Conservation (phyloP, 2,113 vertebrate genomes). For the Tympanuchus pallidicinctus region DNA sequence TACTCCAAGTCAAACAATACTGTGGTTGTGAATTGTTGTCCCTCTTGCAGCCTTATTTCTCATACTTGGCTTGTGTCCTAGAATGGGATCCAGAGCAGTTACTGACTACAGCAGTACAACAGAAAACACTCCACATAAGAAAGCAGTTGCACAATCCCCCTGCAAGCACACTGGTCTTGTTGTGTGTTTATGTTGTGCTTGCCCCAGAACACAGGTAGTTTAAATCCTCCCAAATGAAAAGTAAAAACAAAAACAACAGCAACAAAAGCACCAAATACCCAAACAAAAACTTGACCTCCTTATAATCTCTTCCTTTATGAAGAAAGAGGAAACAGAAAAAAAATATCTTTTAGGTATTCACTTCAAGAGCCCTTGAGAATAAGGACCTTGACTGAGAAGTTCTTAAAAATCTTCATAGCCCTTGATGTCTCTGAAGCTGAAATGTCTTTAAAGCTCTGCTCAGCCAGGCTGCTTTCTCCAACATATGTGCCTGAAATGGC, state of each 20-base stretch:
- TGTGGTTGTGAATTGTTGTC: slow-evolving; percentile 48
- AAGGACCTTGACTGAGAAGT: neutral
- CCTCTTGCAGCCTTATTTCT: slow-evolving; percentile 47
- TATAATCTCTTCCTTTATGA: neutral
- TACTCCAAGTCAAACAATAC: slow-evolving; percentile 50
- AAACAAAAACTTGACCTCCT: neutral
- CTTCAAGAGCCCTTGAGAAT: neutral
- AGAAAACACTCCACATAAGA: slow-evolving; percentile 24
- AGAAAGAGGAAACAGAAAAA: neutral
- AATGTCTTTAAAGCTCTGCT: neutral
- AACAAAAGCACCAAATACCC: too few relatives aligned
- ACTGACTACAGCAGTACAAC: slow-evolving; percentile 5
- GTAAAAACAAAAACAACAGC: neutral
- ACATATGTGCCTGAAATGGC: neutral
- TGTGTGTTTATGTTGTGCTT: slow-evolving; percentile 4
- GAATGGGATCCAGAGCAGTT: slow-evolving; percentile 34
- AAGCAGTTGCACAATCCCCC: slow-evolving; percentile 19
- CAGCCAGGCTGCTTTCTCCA: neutral
- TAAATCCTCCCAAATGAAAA: neutral
- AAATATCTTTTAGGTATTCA: neutral
- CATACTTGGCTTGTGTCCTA: slow-evolving; percentile 55
- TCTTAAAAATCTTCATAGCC: neutral
- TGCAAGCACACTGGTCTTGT: neutral
- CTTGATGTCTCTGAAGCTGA: neutral
- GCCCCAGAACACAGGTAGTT: neutral